phyloP scores from a whole-genome alignment of 2,888 invertebrate species.

The Boloria selene region DNA sequence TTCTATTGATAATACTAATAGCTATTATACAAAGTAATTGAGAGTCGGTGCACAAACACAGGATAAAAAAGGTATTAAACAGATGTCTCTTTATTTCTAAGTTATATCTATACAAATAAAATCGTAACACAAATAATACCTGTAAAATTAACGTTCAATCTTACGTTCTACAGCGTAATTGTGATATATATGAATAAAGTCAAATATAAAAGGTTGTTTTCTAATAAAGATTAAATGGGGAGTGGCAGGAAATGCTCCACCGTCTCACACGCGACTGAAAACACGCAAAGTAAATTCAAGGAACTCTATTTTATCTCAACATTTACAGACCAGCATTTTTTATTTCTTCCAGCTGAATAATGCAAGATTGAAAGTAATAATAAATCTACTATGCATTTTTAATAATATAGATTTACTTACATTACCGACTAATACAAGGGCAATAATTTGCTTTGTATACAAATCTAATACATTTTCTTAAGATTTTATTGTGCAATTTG shows the following conservation, averaged over 20 bases:
- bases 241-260: constrained; percentile 19
- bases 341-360: neutral
- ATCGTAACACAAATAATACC: neutral
- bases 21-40: too few relatives aligned
- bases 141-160: neutral
- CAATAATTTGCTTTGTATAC: too few relatives aligned
- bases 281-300: constrained; percentile 12
- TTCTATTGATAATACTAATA: too few relatives aligned
- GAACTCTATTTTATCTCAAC: constrained; percentile 13
- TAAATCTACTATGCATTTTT: too few relatives aligned
- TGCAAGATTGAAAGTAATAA: neutral
- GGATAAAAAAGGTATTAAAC: too few relatives aligned
- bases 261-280: constrained; percentile 19
- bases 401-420: too few relatives aligned
- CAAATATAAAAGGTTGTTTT: constrained; percentile 9
- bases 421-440: too few relatives aligned
- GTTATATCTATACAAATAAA: neutral
- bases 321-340: neutral
- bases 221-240: constrained; percentile 19
- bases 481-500: too few relatives aligned
- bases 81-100: too few relatives aligned
- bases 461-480: too few relatives aligned
- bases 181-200: constrained; percentile 13
- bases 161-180: constrained; percentile 5
- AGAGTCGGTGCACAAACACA: too few relatives aligned